Base-by-base conservation (phyloP, 2,797 vertebrate species). In the Dipus sagitta region DNA sequence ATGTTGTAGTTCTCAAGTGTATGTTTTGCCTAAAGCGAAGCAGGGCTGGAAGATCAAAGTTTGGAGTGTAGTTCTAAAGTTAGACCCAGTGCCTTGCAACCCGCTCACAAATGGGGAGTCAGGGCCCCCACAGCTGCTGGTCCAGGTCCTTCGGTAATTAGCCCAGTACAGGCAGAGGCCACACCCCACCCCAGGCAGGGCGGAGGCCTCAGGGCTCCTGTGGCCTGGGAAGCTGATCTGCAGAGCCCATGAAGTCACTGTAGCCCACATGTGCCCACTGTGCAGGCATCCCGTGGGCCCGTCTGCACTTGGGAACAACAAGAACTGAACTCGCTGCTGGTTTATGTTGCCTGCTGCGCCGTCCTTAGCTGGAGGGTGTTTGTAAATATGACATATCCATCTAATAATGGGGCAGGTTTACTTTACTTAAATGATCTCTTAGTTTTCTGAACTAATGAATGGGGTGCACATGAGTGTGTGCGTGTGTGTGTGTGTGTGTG, bases 21-120 rank as follows among this genome's bases (percentile, higher is more conserved):
- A 95, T 96, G 96, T 97, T 97, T 97, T 96, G 97, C 97, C 97
- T 93, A 95, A 93, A 97, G 96, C 97, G 94, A 97, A 70, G 85
- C 96, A 90, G 89, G 0, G 4, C 93, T 90, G 58, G 34, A 34
- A 97, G 96, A 97, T 97, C 96, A 97, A 97, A 97, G 96, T 97
- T 92, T 83, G 81, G 88, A 94, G 96, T 13, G 34, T 24, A 32
- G 64, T 94, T 97, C 96, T 96, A 95, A 97, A 97, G 96, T 97
- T 95, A 97, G 96, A 96, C 91, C 70, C 84, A 74, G 71, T 11
- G 95, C 82, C 89, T 95, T 68, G 92, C 93, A 86, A 77, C 15
- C 15, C 6, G 0, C 86, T 95, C 81, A 62, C 67, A 89, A 87
- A 47, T 24, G 18, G 6, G 79, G 74, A 80, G 84, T 18, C 0